Percentiles rank a stretch among this genome's conserved stretches.
Conservation (phyloP, 2,113 vertebrate species). For the Nerophis lumbriciformis region DNA sequence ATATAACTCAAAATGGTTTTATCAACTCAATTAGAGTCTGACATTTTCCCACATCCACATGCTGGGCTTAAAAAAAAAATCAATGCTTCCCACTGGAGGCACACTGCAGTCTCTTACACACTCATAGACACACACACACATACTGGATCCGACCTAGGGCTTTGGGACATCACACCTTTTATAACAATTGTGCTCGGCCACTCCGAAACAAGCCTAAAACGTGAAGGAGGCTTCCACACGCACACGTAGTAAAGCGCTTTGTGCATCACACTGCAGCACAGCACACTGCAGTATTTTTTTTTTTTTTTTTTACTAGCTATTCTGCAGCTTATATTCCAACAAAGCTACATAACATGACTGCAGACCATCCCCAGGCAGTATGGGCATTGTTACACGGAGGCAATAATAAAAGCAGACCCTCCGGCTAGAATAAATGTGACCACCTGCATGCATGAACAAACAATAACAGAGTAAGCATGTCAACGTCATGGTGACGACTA, state of each 20-base stretch:
- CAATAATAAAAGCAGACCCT: conserved; percentile 53
- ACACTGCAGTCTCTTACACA: conserved; percentile 58
- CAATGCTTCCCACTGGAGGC: conserved; percentile 60
- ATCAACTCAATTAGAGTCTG: conserved; percentile 73
- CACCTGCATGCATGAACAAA: conserved; percentile 21
- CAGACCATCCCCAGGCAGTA: not conserved
- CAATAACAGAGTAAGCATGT: conserved; percentile 9
- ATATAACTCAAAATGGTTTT: conserved; percentile 65
- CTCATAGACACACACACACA: conserved; percentile 22
- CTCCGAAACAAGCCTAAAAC: conserved; percentile 31
- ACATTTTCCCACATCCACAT: conserved; percentile 64
- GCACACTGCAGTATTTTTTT: conserved; percentile 28
- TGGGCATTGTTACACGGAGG: conserved; percentile 44
- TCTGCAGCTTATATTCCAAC: conserved; percentile 14
- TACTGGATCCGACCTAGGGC: conserved; percentile 7
- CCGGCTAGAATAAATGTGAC: conserved; percentile 50
- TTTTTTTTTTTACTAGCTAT: not conserved
- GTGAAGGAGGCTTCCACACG: conserved; percentile 45
- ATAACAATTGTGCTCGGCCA: conserved; percentile 39
- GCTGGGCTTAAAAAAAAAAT: conserved; percentile 54
- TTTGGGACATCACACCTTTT: conserved; percentile 44
- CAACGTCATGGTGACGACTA: not conserved
- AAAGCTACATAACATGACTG: conserved; percentile 20
- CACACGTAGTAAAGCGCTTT: conserved; percentile 22
- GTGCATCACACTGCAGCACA: conserved; percentile 34